phyloP scores from a whole-genome alignment of 2,113 vertebrate genomes.

The Triplophysa dalaica region DNA sequence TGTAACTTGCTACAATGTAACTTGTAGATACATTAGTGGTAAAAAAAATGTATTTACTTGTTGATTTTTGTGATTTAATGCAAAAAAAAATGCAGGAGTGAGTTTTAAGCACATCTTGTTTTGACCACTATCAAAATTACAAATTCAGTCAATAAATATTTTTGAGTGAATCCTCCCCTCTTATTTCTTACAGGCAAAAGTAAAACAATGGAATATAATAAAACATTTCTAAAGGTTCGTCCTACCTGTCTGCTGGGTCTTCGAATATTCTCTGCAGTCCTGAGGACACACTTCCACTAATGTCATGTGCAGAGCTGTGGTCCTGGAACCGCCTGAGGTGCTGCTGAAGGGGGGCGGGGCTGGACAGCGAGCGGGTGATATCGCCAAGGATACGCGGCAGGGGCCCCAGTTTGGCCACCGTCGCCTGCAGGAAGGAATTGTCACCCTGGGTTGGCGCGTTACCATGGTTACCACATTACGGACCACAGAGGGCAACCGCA shows the following conservation, averaged over 20 bases:
- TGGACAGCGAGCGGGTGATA: conserved; percentile 84
- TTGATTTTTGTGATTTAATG: too few relatives aligned
- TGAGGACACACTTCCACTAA: conserved; percentile 88
- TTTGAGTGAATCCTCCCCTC: too few relatives aligned
- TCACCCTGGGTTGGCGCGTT: conserved; percentile 91
- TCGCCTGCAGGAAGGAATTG: conserved; percentile 99
- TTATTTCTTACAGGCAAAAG: too few relatives aligned
- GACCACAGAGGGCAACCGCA: conserved; percentile 57
- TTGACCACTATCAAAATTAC: too few relatives aligned
- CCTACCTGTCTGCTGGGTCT: conserved; percentile 86
- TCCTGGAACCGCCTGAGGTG: conserved; percentile 83
- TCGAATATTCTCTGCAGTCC: conserved; percentile 94
- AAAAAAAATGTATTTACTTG: too few relatives aligned
- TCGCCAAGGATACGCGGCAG: conserved; percentile 92
- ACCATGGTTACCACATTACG: conserved; percentile 66
- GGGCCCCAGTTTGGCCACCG: conserved; percentile 92
- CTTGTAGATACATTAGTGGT: too few relatives aligned
- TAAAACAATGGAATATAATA: too few relatives aligned
- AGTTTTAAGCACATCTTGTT: too few relatives aligned
- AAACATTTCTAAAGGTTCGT: not conserved
- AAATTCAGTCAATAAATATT: too few relatives aligned
- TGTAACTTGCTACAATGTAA: too few relatives aligned
- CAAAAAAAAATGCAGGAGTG: too few relatives aligned
- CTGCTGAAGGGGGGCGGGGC: conserved; percentile 85
- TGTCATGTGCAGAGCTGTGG: conserved; percentile 84